Percentiles rank a stretch among this genome's conserved stretches.
Evolutionary conservation across 2,113 vertebrate species (phyloP).

Genomic region (Brienomyrus brachyistius): DNA sequence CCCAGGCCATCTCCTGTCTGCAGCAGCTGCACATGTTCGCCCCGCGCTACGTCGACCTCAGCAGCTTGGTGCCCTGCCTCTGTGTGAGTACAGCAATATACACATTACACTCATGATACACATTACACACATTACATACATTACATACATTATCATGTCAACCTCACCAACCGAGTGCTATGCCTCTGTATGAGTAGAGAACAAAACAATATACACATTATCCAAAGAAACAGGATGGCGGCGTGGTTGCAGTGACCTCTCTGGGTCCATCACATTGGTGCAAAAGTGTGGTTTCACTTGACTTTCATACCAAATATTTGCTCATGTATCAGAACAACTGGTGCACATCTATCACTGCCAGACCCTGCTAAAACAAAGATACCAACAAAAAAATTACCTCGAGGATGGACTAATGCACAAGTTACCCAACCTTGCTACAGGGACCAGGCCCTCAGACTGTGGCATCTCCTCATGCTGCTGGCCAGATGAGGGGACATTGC

Average conservation of each 20-base stretch:
- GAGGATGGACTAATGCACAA: background rate
- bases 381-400: background rate
- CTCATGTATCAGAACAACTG: background rate
- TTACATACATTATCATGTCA: conserved; percentile 50
- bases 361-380: background rate
- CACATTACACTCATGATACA: background rate
- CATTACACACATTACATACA: background rate
- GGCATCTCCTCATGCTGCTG: background rate
- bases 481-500: background rate
- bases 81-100: conserved; percentile 72
- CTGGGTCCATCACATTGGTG: background rate
- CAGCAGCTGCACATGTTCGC: conserved; percentile 97
- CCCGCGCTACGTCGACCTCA: conserved; percentile 78
- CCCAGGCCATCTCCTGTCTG: conserved; percentile 81
- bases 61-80: conserved; percentile 73
- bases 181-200: conserved; percentile 79
- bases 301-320: background rate
- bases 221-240: background rate
- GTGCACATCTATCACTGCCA: background rate
- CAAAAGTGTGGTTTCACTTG: background rate
- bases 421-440: background rate
- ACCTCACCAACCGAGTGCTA: conserved; percentile 76
- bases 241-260: background rate
- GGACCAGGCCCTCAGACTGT: background rate
- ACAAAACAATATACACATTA: background rate